Evolutionary conservation across 2,888 invertebrate species (phyloP).

Genomic region (Leptopilina syphax): DNA sequence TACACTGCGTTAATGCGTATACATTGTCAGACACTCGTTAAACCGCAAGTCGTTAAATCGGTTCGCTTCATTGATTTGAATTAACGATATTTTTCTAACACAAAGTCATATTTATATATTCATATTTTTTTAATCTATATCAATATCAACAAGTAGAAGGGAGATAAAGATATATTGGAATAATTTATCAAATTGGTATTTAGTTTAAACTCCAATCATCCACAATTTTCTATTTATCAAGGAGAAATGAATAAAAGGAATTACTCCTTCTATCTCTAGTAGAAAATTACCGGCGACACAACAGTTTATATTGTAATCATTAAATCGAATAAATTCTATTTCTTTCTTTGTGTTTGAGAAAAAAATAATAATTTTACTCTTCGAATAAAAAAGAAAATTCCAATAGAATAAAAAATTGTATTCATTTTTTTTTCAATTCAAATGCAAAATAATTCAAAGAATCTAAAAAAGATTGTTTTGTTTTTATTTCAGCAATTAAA

Average conservation of each 20-base stretch:
- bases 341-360: neutral
- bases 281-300: slow-evolving; percentile 31
- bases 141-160: neutral
- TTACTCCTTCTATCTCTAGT: slow-evolving; percentile 8
- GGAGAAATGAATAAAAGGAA: slow-evolving; percentile 28
- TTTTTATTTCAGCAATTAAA: slow-evolving; percentile 75
- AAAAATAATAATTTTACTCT: neutral
- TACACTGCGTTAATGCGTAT: slow-evolving; percentile 25
- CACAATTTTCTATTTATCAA: slow-evolving; percentile 32
- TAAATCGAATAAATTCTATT: slow-evolving; percentile 2
- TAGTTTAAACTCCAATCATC: slow-evolving; percentile 24
- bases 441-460: too few relatives aligned
- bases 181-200: slow-evolving; percentile 43
- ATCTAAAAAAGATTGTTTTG: too few relatives aligned
- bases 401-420: too few relatives aligned
- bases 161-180: slow-evolving; percentile 9
- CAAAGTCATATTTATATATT: neutral
- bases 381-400: too few relatives aligned
- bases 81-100: slow-evolving; percentile 33
- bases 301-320: slow-evolving; percentile 3
- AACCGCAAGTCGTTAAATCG: slow-evolving; percentile 37
- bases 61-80: slow-evolving; percentile 39
- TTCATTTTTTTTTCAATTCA: too few relatives aligned
- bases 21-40: slow-evolving; percentile 27
- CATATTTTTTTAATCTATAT: neutral